Evolutionary conservation across 1,140 invertebrate genomes (phyloP).

Genomic region (Dolichoris vasculosae): DNA sequence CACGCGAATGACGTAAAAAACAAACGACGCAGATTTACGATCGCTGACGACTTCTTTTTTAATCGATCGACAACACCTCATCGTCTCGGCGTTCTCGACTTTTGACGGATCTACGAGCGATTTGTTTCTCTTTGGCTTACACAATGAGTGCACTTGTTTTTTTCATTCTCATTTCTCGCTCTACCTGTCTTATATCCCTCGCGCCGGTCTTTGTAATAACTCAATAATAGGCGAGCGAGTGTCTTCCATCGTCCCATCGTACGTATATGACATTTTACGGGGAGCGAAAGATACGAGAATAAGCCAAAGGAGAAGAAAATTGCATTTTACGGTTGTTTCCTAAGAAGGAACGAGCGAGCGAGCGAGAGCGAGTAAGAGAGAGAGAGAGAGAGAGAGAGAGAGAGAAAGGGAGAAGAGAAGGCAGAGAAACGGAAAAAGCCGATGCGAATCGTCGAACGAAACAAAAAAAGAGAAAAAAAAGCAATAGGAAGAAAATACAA

Average conservation of each 20-base stretch:
- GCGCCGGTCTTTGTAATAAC: neutral
- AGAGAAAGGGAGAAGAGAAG: neutral
- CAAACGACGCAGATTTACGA: too few relatives aligned
- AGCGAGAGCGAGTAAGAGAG: neutral
- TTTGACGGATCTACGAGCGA: too few relatives aligned
- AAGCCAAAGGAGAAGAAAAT: slow-evolving; percentile 10
- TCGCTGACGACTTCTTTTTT: too few relatives aligned
- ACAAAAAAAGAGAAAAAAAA: slow-evolving; percentile 2
- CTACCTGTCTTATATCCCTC: neutral
- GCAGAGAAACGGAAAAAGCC: slow-evolving; percentile 11
- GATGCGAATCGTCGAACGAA: neutral
- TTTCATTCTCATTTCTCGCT: neutral
- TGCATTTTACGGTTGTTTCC: slow-evolving; percentile 22
- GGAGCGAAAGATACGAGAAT: neutral
- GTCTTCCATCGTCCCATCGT: neutral
- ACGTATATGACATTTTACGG: slow-evolving; percentile 20
- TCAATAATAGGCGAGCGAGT: slow-evolving; percentile 1
- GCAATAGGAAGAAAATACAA: slow-evolving; percentile 8
- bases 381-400: neutral
- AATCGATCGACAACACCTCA: too few relatives aligned
- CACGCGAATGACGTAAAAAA: too few relatives aligned
- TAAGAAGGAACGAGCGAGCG: neutral
- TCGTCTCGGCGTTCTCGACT: neutral
- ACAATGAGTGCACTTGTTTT: neutral
- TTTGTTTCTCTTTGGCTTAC: neutral